Conservation (phyloP, 2,113 vertebrate species). For the Anhinga rufa region DNA sequence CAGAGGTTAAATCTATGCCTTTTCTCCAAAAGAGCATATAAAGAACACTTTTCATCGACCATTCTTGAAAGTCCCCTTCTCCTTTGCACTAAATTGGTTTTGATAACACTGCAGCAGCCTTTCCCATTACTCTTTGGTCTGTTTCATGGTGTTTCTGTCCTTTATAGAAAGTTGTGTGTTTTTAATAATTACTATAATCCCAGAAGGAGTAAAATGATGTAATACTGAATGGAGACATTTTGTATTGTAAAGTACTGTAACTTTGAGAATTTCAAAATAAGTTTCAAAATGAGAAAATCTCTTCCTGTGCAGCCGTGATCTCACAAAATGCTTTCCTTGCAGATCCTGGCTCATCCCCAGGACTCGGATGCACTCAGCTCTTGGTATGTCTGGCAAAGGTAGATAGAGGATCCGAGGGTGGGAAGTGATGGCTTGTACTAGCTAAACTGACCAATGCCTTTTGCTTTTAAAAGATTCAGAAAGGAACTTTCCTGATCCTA, state of each 20-base stretch:
- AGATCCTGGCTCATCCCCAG: slow-evolving; percentile 3
- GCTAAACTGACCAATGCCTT: background rate
- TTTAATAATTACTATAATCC: slow-evolving; percentile 52
- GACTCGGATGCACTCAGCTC: background rate
- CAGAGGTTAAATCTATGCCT: slow-evolving; percentile 62
- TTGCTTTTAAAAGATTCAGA: background rate
- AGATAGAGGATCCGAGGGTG: background rate
- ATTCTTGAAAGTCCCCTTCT: background rate
- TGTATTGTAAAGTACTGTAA: slow-evolving; percentile 48
- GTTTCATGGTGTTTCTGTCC: slow-evolving; percentile 57
- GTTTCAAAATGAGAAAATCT: background rate
- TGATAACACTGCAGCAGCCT: slow-evolving; percentile 50
- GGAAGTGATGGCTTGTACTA: background rate
- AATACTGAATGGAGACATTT: slow-evolving; percentile 42
- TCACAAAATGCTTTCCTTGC: slow-evolving; percentile 17
- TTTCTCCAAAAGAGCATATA: background rate
- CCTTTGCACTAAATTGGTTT: slow-evolving; percentile 63
- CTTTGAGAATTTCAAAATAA: background rate
- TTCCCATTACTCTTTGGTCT: background rate
- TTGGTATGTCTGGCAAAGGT: background rate
- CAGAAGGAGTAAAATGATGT: slow-evolving; percentile 63
- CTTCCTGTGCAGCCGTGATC: background rate
- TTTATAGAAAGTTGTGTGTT: slow-evolving; percentile 52
- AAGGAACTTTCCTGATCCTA: background rate
- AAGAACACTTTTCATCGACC: background rate